Evolutionary conservation across 2,888 invertebrate species (phyloP).

Genomic region (Notodonta dromedarius): DNA sequence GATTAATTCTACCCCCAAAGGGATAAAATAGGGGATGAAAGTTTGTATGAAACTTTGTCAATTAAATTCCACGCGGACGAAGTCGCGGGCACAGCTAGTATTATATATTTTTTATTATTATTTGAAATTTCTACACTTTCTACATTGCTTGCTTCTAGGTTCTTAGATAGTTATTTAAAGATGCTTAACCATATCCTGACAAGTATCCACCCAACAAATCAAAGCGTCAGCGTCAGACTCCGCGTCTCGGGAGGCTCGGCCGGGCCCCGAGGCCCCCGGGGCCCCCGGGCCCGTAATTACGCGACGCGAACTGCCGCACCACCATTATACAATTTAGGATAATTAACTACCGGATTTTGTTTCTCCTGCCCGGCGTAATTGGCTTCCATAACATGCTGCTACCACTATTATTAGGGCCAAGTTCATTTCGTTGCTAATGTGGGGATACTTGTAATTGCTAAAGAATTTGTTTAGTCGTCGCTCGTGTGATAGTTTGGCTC

Average conservation of each 20-base stretch:
- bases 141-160: no score
- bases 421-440: conserved; percentile 67
- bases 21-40: no score
- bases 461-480: conserved; percentile 60
- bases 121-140: no score
- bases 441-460: conserved; percentile 63
- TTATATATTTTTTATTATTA: no score
- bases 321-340: conserved; percentile 83
- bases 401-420: conserved; percentile 63
- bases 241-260: conserved; percentile 26
- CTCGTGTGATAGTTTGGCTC: conserved; percentile 6
- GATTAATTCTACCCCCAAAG: no score
- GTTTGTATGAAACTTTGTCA: no score
- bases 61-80: no score
- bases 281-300: conserved; percentile 51
- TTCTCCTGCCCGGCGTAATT: conserved; percentile 70
- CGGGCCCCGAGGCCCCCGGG: conserved; percentile 13
- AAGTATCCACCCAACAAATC: conserved; percentile 31
- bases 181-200: background rate
- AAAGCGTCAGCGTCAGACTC: conserved; percentile 37
- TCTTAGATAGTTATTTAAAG: background rate
- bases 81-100: no score
- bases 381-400: conserved; percentile 76
- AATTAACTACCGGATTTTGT: conserved; percentile 84
- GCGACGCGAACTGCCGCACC: conserved; percentile 53